Evolutionary conservation across 2,113 vertebrate species (phyloP), one percentile per base, ranked within the genome.

Genomic region (Dascyllus trimaculatus): DNA sequence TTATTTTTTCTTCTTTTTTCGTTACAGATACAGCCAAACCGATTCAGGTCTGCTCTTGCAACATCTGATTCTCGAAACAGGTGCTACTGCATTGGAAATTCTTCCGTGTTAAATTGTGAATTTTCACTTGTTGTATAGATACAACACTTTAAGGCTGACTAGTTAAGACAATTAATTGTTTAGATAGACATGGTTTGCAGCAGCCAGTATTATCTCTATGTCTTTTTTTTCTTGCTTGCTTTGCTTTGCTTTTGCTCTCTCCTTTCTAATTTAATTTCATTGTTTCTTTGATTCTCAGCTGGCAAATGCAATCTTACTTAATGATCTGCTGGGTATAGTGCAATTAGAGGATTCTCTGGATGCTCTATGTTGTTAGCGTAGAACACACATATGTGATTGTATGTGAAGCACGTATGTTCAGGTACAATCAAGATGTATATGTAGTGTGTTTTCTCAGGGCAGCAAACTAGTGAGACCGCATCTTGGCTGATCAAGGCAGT

Each of bases 291-390:
- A 75, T 71, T 78, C 63, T 75, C 69, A 75, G 66, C 38, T 72
- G 73, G 75, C 68, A 82, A 84, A 84, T 72, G 71, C 73, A 87
- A 75, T 86, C 65, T 84, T 71, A 63, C 69, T 80, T 87, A 80
- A 89, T 80, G 72, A 84, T 88, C 58, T 80, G 65, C 65, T 71
- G 62, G 77, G 64, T 60, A n/a, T n/a, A 40, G 76, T 72, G 78
- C 75, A 84, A 80, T 89, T 87, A 87, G 61, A 78, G 63, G 4
- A 46, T 53, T 82, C 74, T 83, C 71, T 2, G 19, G 65, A 64
- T 86, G 70, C 18, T 78, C 82, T 78, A 77, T 70, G 68, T 77
- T 85, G 68, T 75, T 62, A 59, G 46, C 54, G 46, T 21, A 14
- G 5, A 1, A 29, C 9, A 14, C 25, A 72, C 52, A 43, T 21